Base-by-base conservation (phyloP, 1,140 invertebrate genomes). In the Homarus americanus region DNA sequence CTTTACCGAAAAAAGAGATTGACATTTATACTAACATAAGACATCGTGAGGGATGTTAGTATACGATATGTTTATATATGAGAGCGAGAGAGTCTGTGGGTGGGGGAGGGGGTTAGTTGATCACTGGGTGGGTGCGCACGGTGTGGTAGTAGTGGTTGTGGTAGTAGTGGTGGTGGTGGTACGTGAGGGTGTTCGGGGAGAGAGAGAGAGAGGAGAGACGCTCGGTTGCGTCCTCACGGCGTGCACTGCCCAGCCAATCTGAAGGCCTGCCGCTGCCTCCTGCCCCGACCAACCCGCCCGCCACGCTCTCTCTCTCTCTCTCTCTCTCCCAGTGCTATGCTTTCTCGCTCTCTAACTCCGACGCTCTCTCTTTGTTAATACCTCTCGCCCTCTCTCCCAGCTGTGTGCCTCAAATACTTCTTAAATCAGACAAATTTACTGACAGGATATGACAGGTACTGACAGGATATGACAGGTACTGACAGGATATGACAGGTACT, bases 211-310 rank as follows among this genome's bases (percentile, higher is more conserved):
- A 17, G 10, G 24, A 24, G n/a, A 63, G 53, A 34, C 10, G 32
- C n/a, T 10, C 12, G 0, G 17, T 0, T 82, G 63, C 38, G 80
- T 66, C 80, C 80, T 24, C 80, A 34, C 80, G 63, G n/a, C 20
- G 53, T 82, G 28, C 53, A 63, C 58, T 66, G 53, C 80, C 49
- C 80, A 82, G 80, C 80, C 80, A 82, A 82, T 82, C 80, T 82
- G 80, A 82, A 32, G 10, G 28, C 34, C 78, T 63, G 44, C 49
- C n/a, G 24, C 7, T 41, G 17, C 49, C 32, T 2, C n/a, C 80
- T 7, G 7, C 15, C 24, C 32, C 63, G 32, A 34, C 38, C 4
- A 12, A 7, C 15, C 36, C 36, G 20, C 36, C 75, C 15, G 15
- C 4, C 2, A 2, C 32, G 20, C 75, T n/a, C 38, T 44, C 75